Evolutionary conservation across 2,888 invertebrate genomes (phyloP), one percentile per base, ranked within the genome.

Genomic region (Reticulitermes lucifugus): DNA sequence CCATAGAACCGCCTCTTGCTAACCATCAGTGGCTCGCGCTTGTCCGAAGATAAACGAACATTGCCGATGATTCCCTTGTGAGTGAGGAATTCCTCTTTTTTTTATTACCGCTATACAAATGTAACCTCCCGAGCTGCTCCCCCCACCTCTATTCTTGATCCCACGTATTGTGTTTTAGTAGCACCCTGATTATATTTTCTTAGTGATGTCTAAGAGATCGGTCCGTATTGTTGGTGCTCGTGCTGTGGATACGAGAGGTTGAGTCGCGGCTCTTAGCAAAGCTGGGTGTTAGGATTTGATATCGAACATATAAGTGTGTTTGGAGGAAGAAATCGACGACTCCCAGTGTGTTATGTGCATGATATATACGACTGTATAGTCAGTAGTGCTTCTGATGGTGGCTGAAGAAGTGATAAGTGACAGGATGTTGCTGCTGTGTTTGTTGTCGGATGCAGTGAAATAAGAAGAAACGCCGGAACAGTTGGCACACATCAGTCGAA

Each of bases 51-150:
- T 2, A n/a, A 3, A 43, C 77, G 77, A 46, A 77, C 43, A n/a
- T 46, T 10, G 41, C 43, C 77, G 77, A 77, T 5, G 51, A n/a
- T 65, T n/a, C 65, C 65, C 25, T 65, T 65, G n/a, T 77, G 21
- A 9, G 77, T 77, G 43, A 77, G 46, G 77, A 77, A 77, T 77
- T 41, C n/a, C 6, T 77, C 51, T 77, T 77, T 77, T 7, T 65
- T 77, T 46, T 77, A 77, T 77, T 77, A 77, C 46, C 46, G 46
- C 77, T 35, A 77, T 77, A 77, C 77, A 77, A 77, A 77, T 77
- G 77, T 77, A n/a, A 77, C 73, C 73, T 73, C 73, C 73, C 73
- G 25, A 73, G 35, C 41, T 2, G 7, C 65, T 12, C 65, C 60
- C 21, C n/a, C 60, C 7, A 5, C 60, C 73, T 1, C 41, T 12